Evolutionary conservation across 2,113 vertebrate genomes (phyloP), one percentile per base, ranked within the genome.

Genomic region (Menura novaehollandiae): DNA sequence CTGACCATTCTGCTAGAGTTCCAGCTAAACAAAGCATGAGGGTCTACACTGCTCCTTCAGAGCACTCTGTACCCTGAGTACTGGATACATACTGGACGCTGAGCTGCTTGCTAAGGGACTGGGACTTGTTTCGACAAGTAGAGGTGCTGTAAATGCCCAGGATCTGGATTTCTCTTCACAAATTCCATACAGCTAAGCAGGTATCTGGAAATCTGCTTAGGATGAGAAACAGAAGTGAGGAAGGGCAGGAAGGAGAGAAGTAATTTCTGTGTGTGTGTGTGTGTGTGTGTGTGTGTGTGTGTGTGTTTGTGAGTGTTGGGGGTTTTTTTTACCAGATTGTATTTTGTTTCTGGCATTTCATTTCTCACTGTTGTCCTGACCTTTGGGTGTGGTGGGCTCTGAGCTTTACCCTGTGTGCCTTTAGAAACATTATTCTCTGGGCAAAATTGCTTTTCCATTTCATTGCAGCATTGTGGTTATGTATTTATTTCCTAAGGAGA

Each of bases 161-260:
- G 59, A 56, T 88, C 79, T 95, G 92, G 56, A 93, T 89, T 96
- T 96, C 92, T 95, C 80, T 91, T 95, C 75, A 95, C 32, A 62
- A 89, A 95, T 89, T 94, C 85, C 79, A 35, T 72, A 81, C 14
- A 92, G 56, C 85, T 94, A 81, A 93, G 72, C 53, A 87, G 59
- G 32, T 94, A 75, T 94, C 93, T 95, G 96, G 93, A 95, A 97
- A 95, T 92, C 66, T 72, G 64, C n/a, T 96, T 92, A 90, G 76
- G n/a, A 78, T 74, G 71, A 85, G 79, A 92, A 90, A 92, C 67
- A 90, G n/a, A 92, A 83, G 76, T 17, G 22, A 91, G 60, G 32
- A 85, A 88, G 79, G 64, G 44, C 1, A 7, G 64, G 79, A 93
- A 94, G 71, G 53, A 93, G 35, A 91, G n/a, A 74, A 93, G 19